These are phyloP conservation scores for Mico argentatus DNA, from an alignment of 2,797 vertebrate species.

Conservation along the genomic window DNA sequence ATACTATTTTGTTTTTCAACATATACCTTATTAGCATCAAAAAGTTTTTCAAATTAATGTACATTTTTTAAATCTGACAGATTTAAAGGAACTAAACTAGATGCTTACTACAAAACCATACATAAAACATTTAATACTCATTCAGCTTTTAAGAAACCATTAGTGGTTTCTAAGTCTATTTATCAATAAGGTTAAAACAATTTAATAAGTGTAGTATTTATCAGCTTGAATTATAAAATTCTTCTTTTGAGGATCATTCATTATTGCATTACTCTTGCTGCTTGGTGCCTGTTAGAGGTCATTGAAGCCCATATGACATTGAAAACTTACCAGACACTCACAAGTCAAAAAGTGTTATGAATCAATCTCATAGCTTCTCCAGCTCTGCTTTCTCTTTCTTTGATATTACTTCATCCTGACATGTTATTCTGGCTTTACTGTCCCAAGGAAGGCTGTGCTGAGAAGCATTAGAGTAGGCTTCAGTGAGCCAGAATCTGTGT, in stretches of 20 bases:
- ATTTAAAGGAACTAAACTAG: slow-evolving; percentile 52
- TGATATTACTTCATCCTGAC: slow-evolving; percentile 94
- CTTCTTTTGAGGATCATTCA: slow-evolving; percentile 76
- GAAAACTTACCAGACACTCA: slow-evolving; percentile 81
- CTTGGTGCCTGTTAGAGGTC: slow-evolving; percentile 81
- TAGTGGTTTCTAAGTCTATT: slow-evolving; percentile 74
- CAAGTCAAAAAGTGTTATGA: slow-evolving; percentile 81
- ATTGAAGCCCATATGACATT: slow-evolving; percentile 81
- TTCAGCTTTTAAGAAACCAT: slow-evolving; percentile 76
- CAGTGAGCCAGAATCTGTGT: slow-evolving; percentile 92
- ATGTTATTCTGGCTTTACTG: slow-evolving; percentile 89
- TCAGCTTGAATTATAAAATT: slow-evolving; percentile 82
- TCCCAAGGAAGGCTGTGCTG: slow-evolving; percentile 88
- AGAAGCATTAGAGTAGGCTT: slow-evolving; percentile 94
- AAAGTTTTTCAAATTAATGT: slow-evolving; percentile 52
- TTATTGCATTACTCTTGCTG: slow-evolving; percentile 67
- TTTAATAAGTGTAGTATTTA: slow-evolving; percentile 74
- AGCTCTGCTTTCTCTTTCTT: slow-evolving; percentile 83
- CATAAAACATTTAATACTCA: slow-evolving; percentile 70
- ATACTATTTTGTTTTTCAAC: slow-evolving; percentile 47
- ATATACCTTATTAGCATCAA: slow-evolving; percentile 15
- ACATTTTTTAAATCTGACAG: slow-evolving; percentile 67
- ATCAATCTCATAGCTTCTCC: slow-evolving; percentile 74
- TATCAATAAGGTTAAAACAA: slow-evolving; percentile 76
- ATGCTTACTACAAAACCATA: background rate